These are phyloP conservation scores for Pterocles orientalis DNA, from an alignment of 2,113 vertebrate species.

Conservation along the genomic window DNA sequence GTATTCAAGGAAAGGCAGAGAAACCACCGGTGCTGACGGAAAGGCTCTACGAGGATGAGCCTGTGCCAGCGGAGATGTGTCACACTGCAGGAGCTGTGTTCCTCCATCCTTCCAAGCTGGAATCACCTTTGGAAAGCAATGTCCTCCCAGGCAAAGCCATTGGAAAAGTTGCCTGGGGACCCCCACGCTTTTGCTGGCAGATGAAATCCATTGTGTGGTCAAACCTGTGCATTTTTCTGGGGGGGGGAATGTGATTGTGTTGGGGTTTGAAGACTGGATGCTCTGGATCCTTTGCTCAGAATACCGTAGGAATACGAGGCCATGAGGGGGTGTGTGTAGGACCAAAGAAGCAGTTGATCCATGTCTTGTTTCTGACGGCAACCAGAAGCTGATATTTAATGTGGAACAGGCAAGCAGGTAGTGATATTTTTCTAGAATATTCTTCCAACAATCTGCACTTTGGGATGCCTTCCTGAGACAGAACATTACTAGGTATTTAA, in stretches of 20 bases:
- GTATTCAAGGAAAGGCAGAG: neutral
- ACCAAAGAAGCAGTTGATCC: neutral
- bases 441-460: neutral
- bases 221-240: neutral
- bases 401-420: neutral
- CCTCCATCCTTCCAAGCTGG: neutral
- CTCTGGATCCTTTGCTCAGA: neutral
- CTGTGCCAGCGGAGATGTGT: neutral
- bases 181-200: neutral
- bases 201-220: rapidly evolving
- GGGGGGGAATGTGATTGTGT: neutral
- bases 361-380: neutral
- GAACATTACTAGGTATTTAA: neutral
- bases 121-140: rapidly evolving
- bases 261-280: neutral
- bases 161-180: neutral
- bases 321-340: neutral
- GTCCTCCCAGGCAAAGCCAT: neutral
- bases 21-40: neutral
- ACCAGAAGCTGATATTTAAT: neutral
- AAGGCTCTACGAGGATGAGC: neutral
- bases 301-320: neutral
- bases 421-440: neutral
- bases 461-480: neutral
- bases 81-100: neutral